Base-by-base conservation (phyloP, 2,797 vertebrate species). In the Molothrus ater region DNA sequence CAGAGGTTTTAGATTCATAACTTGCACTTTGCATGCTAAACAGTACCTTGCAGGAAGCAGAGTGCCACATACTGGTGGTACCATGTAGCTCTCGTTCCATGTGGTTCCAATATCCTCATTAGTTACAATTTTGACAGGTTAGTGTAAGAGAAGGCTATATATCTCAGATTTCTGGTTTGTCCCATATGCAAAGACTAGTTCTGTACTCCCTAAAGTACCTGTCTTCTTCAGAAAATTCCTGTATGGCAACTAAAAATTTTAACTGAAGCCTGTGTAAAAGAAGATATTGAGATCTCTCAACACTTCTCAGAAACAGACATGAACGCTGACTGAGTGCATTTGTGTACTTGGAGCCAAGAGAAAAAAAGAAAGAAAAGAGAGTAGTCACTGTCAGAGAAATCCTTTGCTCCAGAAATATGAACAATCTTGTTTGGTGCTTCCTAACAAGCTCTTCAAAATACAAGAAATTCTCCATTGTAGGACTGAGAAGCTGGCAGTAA, bases 291-390 rank as follows among this genome's bases (percentile, higher is more conserved):
- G 32, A 43, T 92, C 48, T 70, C 32, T 31, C 48, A 65, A 10
- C 3, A 14, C 48, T 47, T 81, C 20, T 65, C 42, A 78, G n/a
- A 75, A 93, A 40, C 8, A 64, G 59, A 60, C 5, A 45, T 4
- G 4, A 91, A 31, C 0, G 0, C 38, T 66, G 34, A 0, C 31
- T 73, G 59, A 80, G 14, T 42, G 34, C 42, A n/a, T 63, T 88
- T n/a, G 7, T 50, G 38, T 21, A 47, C 16, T 69, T 66, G 50
- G 13, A 92, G 40, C 1, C 0, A 86, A 86, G 18, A 54, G 40
- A 73, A 72, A 65, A 38, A 45, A 60, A 75, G 6, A 28, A 70
- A 51, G 40, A 60, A 80, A 48, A 1, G 2, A 53, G 13, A 5
- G 17, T 24, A 68, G 38, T 42, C 38, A 59, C 25, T 61, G 17